Evolutionary conservation across 2,797 vertebrate species (phyloP).

Genomic region (Protosalanx chinensis): DNA sequence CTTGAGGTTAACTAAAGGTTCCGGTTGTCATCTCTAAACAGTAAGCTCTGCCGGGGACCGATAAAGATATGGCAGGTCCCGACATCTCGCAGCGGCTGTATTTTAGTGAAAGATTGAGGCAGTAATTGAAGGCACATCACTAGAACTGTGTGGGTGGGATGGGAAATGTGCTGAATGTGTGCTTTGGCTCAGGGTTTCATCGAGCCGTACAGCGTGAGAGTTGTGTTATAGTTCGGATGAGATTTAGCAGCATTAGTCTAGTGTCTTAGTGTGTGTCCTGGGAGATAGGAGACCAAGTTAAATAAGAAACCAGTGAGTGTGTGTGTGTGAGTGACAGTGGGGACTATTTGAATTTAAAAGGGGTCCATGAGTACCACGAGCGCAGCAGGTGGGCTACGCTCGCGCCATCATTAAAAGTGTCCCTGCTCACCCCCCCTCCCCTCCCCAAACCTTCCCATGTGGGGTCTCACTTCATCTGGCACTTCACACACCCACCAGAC

Average conservation of each 20-base stretch:
- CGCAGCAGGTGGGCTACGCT: slow-evolving; percentile 58
- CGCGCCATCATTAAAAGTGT: slow-evolving; percentile 51
- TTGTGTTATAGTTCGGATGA: neutral
- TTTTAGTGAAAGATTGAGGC: slow-evolving; percentile 51
- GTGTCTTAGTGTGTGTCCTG: neutral
- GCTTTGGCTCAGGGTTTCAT: neutral
- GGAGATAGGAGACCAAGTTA: too few relatives aligned
- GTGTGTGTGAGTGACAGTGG: slow-evolving; percentile 29
- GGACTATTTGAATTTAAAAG: slow-evolving; percentile 53
- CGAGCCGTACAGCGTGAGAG: neutral
- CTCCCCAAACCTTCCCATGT: slow-evolving; percentile 35
- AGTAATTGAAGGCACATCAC: slow-evolving; percentile 54
- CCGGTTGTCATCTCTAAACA: slow-evolving; percentile 43
- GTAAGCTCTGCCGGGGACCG: slow-evolving; percentile 45
- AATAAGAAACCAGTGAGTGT: neutral
- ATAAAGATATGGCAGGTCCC: slow-evolving; percentile 45
- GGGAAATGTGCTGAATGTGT: neutral
- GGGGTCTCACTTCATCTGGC: slow-evolving; percentile 39
- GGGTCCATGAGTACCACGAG: slow-evolving; percentile 41
- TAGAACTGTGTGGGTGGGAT: slow-evolving; percentile 5
- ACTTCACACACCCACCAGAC: slow-evolving; percentile 44
- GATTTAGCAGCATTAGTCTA: neutral
- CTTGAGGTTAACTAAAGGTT: slow-evolving; percentile 51
- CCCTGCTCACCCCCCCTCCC: slow-evolving; percentile 21
- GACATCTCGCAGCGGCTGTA: slow-evolving; percentile 20